Evolutionary conservation across 2,113 vertebrate species (phyloP), one percentile per base, ranked within the genome.

Genomic region (Pachycephala philippinensis): DNA sequence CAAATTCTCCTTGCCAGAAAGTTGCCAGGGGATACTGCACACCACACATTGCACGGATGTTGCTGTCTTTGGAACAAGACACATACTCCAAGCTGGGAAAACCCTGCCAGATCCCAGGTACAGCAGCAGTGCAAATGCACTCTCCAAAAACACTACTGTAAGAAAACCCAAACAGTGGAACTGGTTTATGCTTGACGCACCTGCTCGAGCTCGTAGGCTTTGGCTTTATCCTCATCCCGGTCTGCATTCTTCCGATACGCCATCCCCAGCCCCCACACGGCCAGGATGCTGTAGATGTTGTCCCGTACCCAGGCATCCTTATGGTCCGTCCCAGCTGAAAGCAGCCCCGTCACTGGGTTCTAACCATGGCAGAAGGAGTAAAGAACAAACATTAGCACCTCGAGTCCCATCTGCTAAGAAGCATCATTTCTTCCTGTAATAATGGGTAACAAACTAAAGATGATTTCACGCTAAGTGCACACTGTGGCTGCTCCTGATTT

Each of bases 241-340:
- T 99, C 99, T 0, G 99, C 99, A 2, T 99, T 99, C 98, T 99
- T 99, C 61, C 99, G 98, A 78, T 99, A 99, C 9, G 99, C 99
- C 99, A 99, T 99, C 9, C 99, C 99, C 82, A 99, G 98, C 8
- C 98, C 99, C 99, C 99, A 99, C 63, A 99, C 99, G 0, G 99
- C 98, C 98, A 99, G 98, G 91, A 99, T 98, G 88, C 99, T 99
- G 97, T 99, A 99, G 68, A 99, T 98, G 68, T 99, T 99, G 94
- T 99, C 99, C 84, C 99, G 98, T 8, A 99, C 99, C 99, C 99
- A 99, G 66, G 99, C 99, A 82, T 99, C 99, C 81, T 98, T 99
- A 91, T 99, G 98, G 87, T 99, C 98, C 0, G 97, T 82, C 23
- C 99, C 99, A 9, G 99, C 99, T 2, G 99, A 98, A 6, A 99